Percentiles rank a stretch among this genome's conserved stretches.
phyloP scores from a whole-genome alignment of 2,113 vertebrate genomes.

The rabbit (Oryctolagus cuniculus) region mOryCun1.1 NC_091435.1:14279501-14280000 shows the following conservation, averaged over 20 bases:
- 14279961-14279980: constrained; percentile 20
- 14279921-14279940: constrained; percentile 1
- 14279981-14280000: neutral
- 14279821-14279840: neutral
- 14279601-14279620: constrained; percentile 73
- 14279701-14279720: constrained; percentile 40
- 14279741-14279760: constrained; percentile 59
- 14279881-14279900: neutral
- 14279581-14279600: constrained; percentile 93
- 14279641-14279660: constrained; percentile 5
- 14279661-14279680: constrained; percentile 32
- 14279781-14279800: neutral
- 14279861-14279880: neutral
- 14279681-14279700: constrained; percentile 52
- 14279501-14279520: constrained; percentile 59
- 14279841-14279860: constrained; percentile 59
- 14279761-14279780: constrained; percentile 47
- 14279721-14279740: constrained; percentile 12
- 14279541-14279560: constrained; percentile 76
- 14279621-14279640: constrained; percentile 55
- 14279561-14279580: constrained; percentile 88
- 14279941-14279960: constrained; percentile 26
- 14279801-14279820: neutral
- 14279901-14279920: constrained; percentile 15
- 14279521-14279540: constrained; percentile 46